Evolutionary conservation across 1,140 invertebrate genomes (phyloP).

Genomic region (Oppia nitens): DNA sequence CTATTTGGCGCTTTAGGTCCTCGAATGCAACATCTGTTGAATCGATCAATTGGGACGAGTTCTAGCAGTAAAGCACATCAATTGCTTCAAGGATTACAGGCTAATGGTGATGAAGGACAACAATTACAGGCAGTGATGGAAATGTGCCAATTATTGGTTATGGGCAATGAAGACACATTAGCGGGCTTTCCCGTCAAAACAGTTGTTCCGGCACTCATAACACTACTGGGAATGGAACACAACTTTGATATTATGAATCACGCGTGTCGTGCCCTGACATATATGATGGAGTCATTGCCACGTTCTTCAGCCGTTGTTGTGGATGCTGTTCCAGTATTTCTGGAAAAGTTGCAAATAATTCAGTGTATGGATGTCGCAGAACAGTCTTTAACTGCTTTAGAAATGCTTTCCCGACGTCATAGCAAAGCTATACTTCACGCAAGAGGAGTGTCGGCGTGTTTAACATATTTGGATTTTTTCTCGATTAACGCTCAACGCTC

Average conservation of each 20-base stretch:
- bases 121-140: constrained; percentile 93
- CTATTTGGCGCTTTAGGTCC: constrained; percentile 85
- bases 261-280: constrained; percentile 89
- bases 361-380: constrained; percentile 99
- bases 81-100: constrained; percentile 76
- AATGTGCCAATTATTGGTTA: constrained; percentile 95
- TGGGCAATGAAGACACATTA: constrained; percentile 98
- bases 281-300: constrained; percentile 97
- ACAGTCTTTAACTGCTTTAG: constrained; percentile 83
- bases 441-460: constrained; percentile 76
- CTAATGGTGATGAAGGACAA: constrained; percentile 83
- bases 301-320: constrained; percentile 88
- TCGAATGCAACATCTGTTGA: constrained; percentile 89
- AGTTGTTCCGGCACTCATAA: constrained; percentile 84
- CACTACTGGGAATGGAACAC: constrained; percentile 72
- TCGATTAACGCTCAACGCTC: constrained; percentile 88
- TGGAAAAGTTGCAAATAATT: constrained; percentile 89
- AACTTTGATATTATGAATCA: constrained; percentile 99
- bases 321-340: constrained; percentile 85
- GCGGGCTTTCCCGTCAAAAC: constrained; percentile 95
- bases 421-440: constrained; percentile 90
- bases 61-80: constrained; percentile 80
- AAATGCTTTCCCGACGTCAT: constrained; percentile 89
- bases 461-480: constrained; percentile 94
- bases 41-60: constrained; percentile 59